These are phyloP conservation scores for Alca torda DNA, from an alignment of 2,797 vertebrate genomes.

Conservation along the genomic window DNA sequence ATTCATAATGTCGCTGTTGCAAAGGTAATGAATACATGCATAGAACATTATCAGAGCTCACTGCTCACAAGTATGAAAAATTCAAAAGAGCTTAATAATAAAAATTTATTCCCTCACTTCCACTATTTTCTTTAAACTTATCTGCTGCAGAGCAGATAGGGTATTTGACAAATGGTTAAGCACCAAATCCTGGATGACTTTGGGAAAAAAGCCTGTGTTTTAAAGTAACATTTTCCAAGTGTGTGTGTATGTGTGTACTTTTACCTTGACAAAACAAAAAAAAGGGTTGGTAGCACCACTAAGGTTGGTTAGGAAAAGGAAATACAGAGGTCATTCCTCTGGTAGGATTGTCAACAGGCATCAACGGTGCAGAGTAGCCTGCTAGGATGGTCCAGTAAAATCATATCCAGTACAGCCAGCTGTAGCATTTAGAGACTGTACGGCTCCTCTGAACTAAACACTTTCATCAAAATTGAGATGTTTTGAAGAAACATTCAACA, in stretches of 20 bases:
- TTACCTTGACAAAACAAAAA: not conserved
- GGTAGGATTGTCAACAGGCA: not conserved
- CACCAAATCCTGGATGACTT: not conserved
- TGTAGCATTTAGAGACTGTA: not conserved
- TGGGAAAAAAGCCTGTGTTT: not conserved
- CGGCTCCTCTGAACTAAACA: not conserved
- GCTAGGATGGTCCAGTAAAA: not conserved
- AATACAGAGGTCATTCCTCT: not conserved
- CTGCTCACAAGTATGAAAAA: not conserved
- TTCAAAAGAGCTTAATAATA: not conserved
- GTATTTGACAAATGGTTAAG: not conserved
- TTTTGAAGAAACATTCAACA: not conserved
- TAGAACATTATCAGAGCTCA: not conserved
- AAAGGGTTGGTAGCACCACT: not conserved
- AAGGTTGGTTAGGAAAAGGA: not conserved
- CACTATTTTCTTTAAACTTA: not conserved
- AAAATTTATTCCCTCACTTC: not conserved
- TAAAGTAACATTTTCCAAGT: not conserved
- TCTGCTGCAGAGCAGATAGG: not conserved
- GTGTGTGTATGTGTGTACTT: not conserved
- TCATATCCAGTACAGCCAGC: not conserved
- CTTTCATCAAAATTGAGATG: not conserved
- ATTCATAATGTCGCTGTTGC: not conserved
- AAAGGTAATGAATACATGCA: not conserved
- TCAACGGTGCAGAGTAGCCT: not conserved